Evolutionary conservation across 2,113 vertebrate genomes (phyloP).

Genomic region (Cyphomyrus plagiostoma): DNA sequence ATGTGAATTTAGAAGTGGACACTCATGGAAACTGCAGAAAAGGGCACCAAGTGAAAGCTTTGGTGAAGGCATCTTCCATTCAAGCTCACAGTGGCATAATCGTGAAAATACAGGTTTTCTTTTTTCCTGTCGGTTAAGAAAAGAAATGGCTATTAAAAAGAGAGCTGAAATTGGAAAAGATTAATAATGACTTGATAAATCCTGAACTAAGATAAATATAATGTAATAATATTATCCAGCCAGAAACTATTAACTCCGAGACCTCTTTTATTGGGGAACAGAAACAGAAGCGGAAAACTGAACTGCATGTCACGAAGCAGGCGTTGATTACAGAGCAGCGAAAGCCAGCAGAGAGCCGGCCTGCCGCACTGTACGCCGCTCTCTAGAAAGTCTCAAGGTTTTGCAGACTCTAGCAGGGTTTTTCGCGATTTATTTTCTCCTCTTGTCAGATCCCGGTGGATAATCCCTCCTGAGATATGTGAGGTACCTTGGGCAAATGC

Average conservation of each 20-base stretch:
- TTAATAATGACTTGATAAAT: conserved; percentile 3
- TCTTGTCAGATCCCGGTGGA: conserved; percentile 13
- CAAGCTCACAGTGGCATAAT: not conserved
- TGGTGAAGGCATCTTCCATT: not conserved
- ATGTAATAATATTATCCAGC: conserved; percentile 10
- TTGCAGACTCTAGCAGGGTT: not conserved
- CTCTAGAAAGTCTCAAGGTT: not conserved
- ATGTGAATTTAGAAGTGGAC: not conserved
- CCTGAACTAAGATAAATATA: conserved; percentile 9
- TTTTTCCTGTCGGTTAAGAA: not conserved
- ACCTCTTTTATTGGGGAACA: not conserved
- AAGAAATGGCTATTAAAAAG: not conserved
- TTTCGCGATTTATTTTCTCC: not conserved
- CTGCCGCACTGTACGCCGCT: not conserved
- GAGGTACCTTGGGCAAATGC: not conserved
- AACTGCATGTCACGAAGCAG: not conserved
- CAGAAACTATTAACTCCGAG: conserved; percentile 17
- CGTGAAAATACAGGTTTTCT: not conserved
- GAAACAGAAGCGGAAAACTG: not conserved
- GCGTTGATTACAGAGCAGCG: not conserved
- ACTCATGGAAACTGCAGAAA: not conserved
- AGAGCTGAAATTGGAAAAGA: not conserved
- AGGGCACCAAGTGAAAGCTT: not conserved
- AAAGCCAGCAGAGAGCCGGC: not conserved
- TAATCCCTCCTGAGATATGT: conserved; percentile 16